These are phyloP conservation scores for Ischnus inquisitorius DNA, from an alignment of 2,888 invertebrate species.

Conservation along the genomic window DNA sequence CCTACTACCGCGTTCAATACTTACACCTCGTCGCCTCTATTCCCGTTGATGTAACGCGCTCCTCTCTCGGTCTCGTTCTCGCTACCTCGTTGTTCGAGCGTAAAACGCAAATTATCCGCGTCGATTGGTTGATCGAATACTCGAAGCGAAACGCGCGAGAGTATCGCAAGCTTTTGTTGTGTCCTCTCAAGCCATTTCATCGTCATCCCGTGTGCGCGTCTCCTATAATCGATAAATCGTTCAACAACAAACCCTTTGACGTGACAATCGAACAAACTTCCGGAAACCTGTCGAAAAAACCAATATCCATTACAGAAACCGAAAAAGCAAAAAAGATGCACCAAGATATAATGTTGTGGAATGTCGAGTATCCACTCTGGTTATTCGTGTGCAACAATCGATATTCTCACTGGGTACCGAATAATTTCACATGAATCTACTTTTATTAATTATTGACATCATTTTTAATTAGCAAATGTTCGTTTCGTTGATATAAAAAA, in stretches of 20 bases:
- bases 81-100: slow-evolving; percentile 61
- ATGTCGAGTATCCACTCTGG: slow-evolving; percentile 36
- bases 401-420: neutral
- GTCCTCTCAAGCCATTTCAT: slow-evolving; percentile 66
- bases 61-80: slow-evolving; percentile 25
- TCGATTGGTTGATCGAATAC: slow-evolving; percentile 71
- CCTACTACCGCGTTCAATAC: slow-evolving; percentile 56
- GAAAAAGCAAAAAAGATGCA: slow-evolving; percentile 59
- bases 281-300: slow-evolving; percentile 28
- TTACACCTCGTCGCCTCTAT: slow-evolving; percentile 67
- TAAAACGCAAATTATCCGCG: slow-evolving; percentile 71
- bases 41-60: slow-evolving; percentile 37
- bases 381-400: slow-evolving; percentile 12
- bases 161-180: slow-evolving; percentile 58
- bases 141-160: slow-evolving; percentile 61
- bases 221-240: slow-evolving; percentile 50
- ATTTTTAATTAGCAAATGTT: slow-evolving; percentile 39
- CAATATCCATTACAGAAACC: slow-evolving; percentile 39
- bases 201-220: slow-evolving; percentile 8
- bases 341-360: slow-evolving; percentile 40
- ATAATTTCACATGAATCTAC: neutral
- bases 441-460: neutral
- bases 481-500: neutral
- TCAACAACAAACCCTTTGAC: slow-evolving; percentile 43
- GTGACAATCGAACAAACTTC: slow-evolving; percentile 16